Conservation (phyloP, 2,113 vertebrate genomes). For the Sinocyclocheilus anophthalmus region DNA sequence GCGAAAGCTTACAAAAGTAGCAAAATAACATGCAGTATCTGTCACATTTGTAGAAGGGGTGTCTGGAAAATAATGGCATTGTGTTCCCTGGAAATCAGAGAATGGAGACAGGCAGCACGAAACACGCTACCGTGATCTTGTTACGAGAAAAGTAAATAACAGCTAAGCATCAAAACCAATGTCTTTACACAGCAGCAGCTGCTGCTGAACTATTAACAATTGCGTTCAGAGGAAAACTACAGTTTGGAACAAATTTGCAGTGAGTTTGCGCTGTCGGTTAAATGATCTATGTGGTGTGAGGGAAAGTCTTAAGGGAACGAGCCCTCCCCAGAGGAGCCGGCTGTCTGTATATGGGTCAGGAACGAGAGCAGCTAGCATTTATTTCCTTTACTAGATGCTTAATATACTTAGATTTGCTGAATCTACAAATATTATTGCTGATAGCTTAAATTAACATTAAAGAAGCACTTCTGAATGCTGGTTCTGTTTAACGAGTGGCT, state of each 20-base stretch:
- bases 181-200: constrained; percentile 33
- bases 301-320: not conserved
- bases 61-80: constrained; percentile 11
- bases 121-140: not conserved
- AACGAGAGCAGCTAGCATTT: not conserved
- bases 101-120: not conserved
- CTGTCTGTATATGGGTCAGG: constrained; percentile 41
- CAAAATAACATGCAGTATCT: not conserved
- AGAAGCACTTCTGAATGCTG: not conserved
- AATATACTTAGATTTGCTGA: not conserved
- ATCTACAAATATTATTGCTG: not conserved
- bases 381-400: not conserved
- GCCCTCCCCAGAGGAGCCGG: not conserved
- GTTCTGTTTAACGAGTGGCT: not conserved
- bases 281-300: constrained; percentile 38
- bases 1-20: not conserved
- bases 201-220: not conserved
- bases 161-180: constrained; percentile 21
- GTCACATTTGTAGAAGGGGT: not conserved
- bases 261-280: constrained; percentile 28
- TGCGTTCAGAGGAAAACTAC: not conserved
- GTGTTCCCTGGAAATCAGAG: constrained; percentile 10
- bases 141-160: constrained; percentile 28
- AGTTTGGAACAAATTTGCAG: constrained; percentile 8
- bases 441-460: not conserved